phyloP scores from a whole-genome alignment of 2,888 invertebrate species.

The Aradus depressus region DNA sequence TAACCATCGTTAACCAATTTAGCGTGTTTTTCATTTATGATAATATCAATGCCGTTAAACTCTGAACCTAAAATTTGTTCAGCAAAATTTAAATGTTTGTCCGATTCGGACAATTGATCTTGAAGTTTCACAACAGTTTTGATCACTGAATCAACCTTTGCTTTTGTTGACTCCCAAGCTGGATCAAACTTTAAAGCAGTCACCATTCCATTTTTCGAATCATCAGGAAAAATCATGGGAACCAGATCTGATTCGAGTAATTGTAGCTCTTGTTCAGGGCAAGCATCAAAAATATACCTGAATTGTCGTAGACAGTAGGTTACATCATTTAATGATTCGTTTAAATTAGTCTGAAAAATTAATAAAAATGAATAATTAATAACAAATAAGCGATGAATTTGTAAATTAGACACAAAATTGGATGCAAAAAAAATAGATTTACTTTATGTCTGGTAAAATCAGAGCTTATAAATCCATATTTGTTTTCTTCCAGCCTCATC shows the following conservation, averaged over 20 bases:
- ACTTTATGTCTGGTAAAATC: conserved; percentile 11
- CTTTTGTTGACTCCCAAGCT: conserved; percentile 31
- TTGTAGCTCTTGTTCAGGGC: conserved; percentile 40
- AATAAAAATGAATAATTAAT: conserved; percentile 2
- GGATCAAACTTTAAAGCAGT: conserved; percentile 32
- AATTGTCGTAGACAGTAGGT: conserved; percentile 55
- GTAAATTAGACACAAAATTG: background rate
- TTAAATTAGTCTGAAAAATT: conserved; percentile 38
- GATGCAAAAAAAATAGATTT: background rate
- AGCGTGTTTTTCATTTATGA: background rate
- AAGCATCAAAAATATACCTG: conserved; percentile 50
- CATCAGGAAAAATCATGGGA: conserved; percentile 23
- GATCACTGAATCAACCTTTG: conserved; percentile 31
- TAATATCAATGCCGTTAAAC: conserved; percentile 4
- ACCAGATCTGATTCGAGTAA: background rate
- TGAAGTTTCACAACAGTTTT: conserved; percentile 27
- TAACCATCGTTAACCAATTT: conserved; percentile 11
- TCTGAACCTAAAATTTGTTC: background rate
- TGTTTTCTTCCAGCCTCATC: conserved; percentile 32
- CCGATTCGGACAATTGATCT: conserved; percentile 27
- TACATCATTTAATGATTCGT: conserved; percentile 42
- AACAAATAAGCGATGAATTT: conserved; percentile 9
- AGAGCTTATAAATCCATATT: conserved; percentile 5
- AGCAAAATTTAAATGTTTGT: conserved; percentile 10
- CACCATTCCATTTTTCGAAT: conserved; percentile 31